Evolutionary conservation across 2,888 invertebrate species (phyloP).

Genomic region (Teinopalpus imperialis): DNA sequence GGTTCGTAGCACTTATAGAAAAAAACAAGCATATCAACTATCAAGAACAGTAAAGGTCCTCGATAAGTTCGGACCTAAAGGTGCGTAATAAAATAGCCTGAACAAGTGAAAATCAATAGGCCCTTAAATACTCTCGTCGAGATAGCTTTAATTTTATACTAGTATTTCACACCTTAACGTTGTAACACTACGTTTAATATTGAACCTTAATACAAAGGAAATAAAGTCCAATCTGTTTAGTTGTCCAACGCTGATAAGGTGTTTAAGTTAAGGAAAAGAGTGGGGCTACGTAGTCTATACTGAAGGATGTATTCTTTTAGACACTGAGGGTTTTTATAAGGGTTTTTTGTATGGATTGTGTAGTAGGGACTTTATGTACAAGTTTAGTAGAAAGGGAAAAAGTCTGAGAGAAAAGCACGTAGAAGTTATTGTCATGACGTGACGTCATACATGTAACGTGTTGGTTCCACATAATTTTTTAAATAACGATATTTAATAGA

Average conservation of each 20-base stretch:
- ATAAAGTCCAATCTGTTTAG: conserved; percentile 17
- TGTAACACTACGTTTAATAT: neutral
- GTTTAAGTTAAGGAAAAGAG: conserved; percentile 7
- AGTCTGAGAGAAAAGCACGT: conserved; percentile 15
- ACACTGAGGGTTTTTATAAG: conserved; percentile 28
- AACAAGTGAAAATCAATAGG: conserved; percentile 48
- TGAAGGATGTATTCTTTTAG: conserved; percentile 31
- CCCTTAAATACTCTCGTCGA: conserved; percentile 35
- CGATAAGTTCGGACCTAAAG: conserved; percentile 16
- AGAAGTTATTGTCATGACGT: conserved; percentile 7
- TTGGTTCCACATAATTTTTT: too few relatives aligned
- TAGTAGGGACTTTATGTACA: conserved; percentile 27
- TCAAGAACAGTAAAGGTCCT: neutral
- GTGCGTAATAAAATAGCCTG: conserved; percentile 34
- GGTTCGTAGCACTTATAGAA: too few relatives aligned
- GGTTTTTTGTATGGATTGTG: conserved; percentile 22
- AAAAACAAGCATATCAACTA: too few relatives aligned
- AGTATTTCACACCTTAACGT: conserved; percentile 7
- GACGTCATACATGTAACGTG: too few relatives aligned
- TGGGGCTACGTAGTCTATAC: conserved; percentile 19
- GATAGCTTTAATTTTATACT: conserved; percentile 33
- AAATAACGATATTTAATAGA: too few relatives aligned
- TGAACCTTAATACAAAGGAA: conserved; percentile 9
- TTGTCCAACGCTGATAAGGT: conserved; percentile 7
- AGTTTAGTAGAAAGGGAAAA: conserved; percentile 23